Conservation (phyloP, 2,888 invertebrate genomes). For the Chymomyza caudatula region DNA sequence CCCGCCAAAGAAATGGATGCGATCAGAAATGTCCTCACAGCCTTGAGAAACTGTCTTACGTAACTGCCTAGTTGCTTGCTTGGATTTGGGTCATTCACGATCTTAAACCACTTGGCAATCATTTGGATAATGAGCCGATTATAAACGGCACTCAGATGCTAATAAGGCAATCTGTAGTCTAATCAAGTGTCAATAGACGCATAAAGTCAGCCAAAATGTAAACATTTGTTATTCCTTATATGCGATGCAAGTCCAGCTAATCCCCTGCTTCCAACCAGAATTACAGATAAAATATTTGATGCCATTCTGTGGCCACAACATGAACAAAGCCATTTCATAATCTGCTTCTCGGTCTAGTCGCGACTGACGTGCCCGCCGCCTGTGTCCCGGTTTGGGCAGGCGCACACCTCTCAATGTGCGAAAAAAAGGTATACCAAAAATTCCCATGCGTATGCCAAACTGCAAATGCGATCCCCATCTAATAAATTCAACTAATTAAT, state of each 20-base stretch:
- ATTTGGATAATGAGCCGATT: slow-evolving; percentile 33
- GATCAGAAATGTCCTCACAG: neutral
- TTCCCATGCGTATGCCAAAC: slow-evolving; percentile 66
- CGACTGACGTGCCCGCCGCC: neutral
- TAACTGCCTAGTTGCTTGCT: neutral
- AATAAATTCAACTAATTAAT: slow-evolving; percentile 78
- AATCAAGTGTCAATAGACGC: slow-evolving; percentile 68
- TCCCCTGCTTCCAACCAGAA: slow-evolving; percentile 41
- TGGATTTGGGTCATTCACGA: neutral
- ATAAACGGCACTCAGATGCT: slow-evolving; percentile 28
- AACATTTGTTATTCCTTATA: slow-evolving; percentile 66
- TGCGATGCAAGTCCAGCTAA: slow-evolving; percentile 49
- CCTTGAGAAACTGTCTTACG: neutral
- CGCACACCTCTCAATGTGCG: neutral
- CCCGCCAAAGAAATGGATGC: neutral
- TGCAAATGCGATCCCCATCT: slow-evolving; percentile 70
- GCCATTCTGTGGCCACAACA: slow-evolving; percentile 59
- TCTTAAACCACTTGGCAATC: neutral
- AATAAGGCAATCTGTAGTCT: slow-evolving; percentile 60
- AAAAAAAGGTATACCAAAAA: slow-evolving; percentile 60
- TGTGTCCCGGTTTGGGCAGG: neutral
- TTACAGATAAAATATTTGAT: slow-evolving; percentile 63
- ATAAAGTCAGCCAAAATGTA: slow-evolving; percentile 51
- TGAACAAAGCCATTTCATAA: slow-evolving; percentile 67
- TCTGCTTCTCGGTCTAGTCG: slow-evolving; percentile 17